These are phyloP conservation scores for Diadromus collaris DNA, from an alignment of 2,888 invertebrate species.

Conservation along the genomic window DNA sequence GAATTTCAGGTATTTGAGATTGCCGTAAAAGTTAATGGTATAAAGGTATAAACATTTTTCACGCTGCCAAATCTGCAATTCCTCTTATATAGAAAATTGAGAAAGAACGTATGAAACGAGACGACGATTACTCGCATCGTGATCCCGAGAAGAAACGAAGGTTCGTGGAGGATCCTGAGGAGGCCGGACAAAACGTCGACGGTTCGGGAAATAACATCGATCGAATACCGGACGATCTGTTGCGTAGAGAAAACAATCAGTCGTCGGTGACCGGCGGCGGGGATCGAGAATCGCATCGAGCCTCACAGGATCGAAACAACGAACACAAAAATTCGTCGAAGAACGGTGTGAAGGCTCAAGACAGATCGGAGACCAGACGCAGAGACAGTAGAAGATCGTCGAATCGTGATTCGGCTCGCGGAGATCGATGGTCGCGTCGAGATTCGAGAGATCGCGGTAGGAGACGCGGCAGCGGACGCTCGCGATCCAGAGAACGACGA, in stretches of 20 bases:
- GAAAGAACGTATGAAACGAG: constrained; percentile 81
- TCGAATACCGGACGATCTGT: constrained; percentile 53
- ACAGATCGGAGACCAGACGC: constrained; percentile 61
- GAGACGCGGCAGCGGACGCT: constrained; percentile 70
- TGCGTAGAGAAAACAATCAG: constrained; percentile 48
- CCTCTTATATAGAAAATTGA: constrained; percentile 70
- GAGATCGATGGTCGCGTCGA: constrained; percentile 68
- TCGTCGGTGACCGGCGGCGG: constrained; percentile 9
- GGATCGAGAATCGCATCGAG: constrained; percentile 20
- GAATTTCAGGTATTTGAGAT: constrained; percentile 87
- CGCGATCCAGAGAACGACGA: constrained; percentile 74
- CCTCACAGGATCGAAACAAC: constrained; percentile 49
- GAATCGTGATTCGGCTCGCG: constrained; percentile 65
- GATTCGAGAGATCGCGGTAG: constrained; percentile 71
- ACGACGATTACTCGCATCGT: constrained; percentile 82
- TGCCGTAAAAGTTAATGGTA: too few relatives aligned
- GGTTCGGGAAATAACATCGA: constrained; percentile 48
- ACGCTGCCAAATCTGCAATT: background rate
- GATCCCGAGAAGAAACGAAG: constrained; percentile 81
- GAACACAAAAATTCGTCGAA: constrained; percentile 56
- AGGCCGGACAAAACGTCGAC: constrained; percentile 62
- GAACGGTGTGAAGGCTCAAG: constrained; percentile 62
- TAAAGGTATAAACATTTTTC: background rate
- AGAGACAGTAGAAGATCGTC: constrained; percentile 62
- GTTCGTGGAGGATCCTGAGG: constrained; percentile 79